Evolutionary conservation across 23 tunicate genomes (phyloP).

Genomic region (Halocynthia roretzi): DNA sequence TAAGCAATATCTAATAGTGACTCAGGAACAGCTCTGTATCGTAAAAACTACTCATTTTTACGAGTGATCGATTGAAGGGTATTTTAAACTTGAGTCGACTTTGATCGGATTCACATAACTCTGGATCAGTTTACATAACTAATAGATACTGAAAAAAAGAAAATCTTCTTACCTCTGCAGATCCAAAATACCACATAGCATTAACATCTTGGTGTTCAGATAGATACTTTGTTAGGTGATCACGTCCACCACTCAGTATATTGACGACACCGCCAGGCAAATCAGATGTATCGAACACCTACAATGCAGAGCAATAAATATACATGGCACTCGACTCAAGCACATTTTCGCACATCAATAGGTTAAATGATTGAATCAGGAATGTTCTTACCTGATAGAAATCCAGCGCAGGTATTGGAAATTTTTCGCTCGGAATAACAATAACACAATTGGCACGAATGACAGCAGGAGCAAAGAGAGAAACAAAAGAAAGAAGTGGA

Average conservation of each 20-base stretch:
- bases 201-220: conserved; percentile 88
- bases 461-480: conserved; percentile 86
- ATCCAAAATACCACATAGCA: conserved; percentile 97
- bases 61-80: too few relatives aligned
- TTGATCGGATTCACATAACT: too few relatives aligned
- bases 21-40: too few relatives aligned
- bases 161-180: conserved; percentile 47
- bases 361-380: not conserved
- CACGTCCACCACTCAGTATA: conserved; percentile 78
- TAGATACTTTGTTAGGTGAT: conserved; percentile 82
- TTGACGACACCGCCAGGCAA: conserved; percentile 94
- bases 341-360: too few relatives aligned
- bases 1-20: too few relatives aligned
- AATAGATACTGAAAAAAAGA: not conserved
- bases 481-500: conserved; percentile 82
- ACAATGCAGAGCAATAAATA: not conserved
- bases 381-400: conserved; percentile 62
- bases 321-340: too few relatives aligned
- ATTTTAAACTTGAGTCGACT: too few relatives aligned
- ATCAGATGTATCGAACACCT: conserved; percentile 97
- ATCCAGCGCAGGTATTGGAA: conserved; percentile 87
- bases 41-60: too few relatives aligned
- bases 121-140: not conserved
- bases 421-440: conserved; percentile 80
- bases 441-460: conserved; percentile 88